These are phyloP conservation scores for Parotocinclus haroldoi DNA, from an alignment of 2,797 vertebrate species.

Conservation along the genomic window DNA sequence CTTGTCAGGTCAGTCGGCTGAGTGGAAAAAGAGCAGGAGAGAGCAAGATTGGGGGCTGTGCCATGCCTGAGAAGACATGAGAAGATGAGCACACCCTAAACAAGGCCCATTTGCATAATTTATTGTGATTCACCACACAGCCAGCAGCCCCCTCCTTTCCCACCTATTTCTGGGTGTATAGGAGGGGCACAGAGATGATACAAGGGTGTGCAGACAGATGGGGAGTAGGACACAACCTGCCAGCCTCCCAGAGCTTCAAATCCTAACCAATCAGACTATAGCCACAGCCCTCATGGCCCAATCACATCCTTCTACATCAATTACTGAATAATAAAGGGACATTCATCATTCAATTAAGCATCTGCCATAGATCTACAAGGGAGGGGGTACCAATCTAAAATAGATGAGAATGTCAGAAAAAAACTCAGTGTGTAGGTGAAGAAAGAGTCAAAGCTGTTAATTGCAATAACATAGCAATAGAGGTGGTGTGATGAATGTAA, in stretches of 20 bases:
- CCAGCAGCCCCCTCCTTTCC: conserved; percentile 34
- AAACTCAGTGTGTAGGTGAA: conserved; percentile 48
- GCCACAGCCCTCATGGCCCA: conserved; percentile 73
- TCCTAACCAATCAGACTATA: conserved; percentile 64
- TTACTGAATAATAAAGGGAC: conserved; percentile 96
- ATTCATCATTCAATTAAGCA: conserved; percentile 99
- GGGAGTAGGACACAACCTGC: conserved; percentile 78
- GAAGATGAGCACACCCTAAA: conserved; percentile 32
- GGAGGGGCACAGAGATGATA: conserved; percentile 68
- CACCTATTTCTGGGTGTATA: conserved; percentile 49
- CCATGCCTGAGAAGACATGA: conserved; percentile 22
- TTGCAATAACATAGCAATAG: no score
- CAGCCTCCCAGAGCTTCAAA: conserved; percentile 68
- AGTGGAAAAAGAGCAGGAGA: conserved; percentile 35
- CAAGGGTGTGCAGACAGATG: conserved; percentile 86
- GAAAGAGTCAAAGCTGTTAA: conserved; percentile 3
- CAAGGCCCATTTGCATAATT: conserved; percentile 83
- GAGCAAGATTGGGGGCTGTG: conserved; percentile 22
- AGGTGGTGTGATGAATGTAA: no score
- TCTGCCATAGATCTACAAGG: conserved; percentile 90
- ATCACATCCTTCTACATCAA: conserved; percentile 88
- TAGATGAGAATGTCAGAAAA: conserved; percentile 12
- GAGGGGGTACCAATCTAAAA: conserved; percentile 68
- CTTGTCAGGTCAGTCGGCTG: conserved; percentile 83
- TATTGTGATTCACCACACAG: conserved; percentile 74